Evolutionary conservation across 2,888 invertebrate species (phyloP), one percentile per base, ranked within the genome.

Genomic region (Zelleria hepariella): DNA sequence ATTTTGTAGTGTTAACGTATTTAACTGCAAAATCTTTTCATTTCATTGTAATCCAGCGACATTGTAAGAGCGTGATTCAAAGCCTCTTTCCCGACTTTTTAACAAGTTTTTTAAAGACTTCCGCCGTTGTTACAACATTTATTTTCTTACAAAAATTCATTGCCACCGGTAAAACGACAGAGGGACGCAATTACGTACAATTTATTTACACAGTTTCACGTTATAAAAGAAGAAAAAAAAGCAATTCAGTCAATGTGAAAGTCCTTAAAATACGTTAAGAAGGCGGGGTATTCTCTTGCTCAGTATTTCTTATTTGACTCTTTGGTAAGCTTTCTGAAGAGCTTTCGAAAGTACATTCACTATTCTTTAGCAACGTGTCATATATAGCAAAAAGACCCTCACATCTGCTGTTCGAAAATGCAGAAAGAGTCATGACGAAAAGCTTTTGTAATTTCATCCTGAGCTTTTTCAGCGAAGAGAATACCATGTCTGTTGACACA

Each of bases 111-210:
- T 58, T 60, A 60, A 64, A 65, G 61, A 65, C 67, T 67, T 62
- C 68, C 63, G 62, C 60, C 47, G 23, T 32, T 60, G 32, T 27
- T 42, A 18, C 48, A 57, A 49, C 52, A 59, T 58, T 57, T 57
- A 57, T 51, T 64, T 60, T 62, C 62, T 55, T 63, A 61, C 62
- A 64, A 32, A 65, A 66, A 66, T 67, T 66, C 65, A 65, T 62
- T 66, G 61, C 62, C 63, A 60, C 64, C 63, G 61, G 58, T 65
- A 61, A 65, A 65, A 68, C 68, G 75, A 68, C 73, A 68, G 63
- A 53, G 66, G 64, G 68, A 70, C 68, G 72, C 77, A 82, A 82
- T 82, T 81, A 80, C 73, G 67, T 65, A 73, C 71, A 81, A 84
- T 84, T 83, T 82, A 84, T 83, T 78, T 77, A 72, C 74, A 72